Base-by-base conservation (phyloP, 2,797 vertebrate genomes). In the Gallinago stenura region DNA sequence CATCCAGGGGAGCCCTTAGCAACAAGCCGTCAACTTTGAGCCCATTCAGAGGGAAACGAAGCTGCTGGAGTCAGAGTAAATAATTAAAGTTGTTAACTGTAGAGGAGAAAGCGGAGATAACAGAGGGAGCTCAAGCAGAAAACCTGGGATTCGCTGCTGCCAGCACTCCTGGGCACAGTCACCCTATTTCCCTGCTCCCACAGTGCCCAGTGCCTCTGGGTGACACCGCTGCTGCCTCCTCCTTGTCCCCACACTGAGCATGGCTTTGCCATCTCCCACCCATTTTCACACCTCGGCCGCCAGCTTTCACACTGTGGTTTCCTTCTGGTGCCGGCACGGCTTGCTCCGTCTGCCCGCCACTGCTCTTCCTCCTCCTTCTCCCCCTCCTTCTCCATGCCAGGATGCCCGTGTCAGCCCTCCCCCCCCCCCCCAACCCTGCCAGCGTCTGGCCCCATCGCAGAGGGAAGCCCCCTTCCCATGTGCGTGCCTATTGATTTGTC, bases 81-180 rank as follows among this genome's bases (percentile, higher is more conserved):
- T 97, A 96, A 96, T 97, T 97, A 71, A 97, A 93, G 85, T 73
- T 85, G 82, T 87, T 95, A 95, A 45, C 87, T 91, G 94, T 3
- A 2, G 84, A 92, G 91, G 89, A 90, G 90, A 93, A 89, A 95
- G 90, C 65, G 45, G 75, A 95, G 94, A 95, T 71, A 97, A 96
- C 7, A 0, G 89, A 56, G 85, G 80, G 56, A 97, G 85, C 65
- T 97, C 90, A 92, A 87, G 93, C 95, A 97, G 97, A 95, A 97
- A 96, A 95, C 43, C 14, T 7, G 69, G 72, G 87, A 88, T 90
- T 93, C 5, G 2, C 68, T 96, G 84, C 90, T 8, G 10, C 73
- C 81, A 73, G 83, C 66, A 72, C 60, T 89, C 50, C 78, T 37
- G 7, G 31, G 64, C 69, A 31, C 1, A 0, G 41, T 53, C 0